A percentile compares a stretch with the other conserved stretches of the same genome.
Evolutionary conservation across 2,797 vertebrate species (phyloP).

Genomic region (Triplophysa bombifrons): DNA sequence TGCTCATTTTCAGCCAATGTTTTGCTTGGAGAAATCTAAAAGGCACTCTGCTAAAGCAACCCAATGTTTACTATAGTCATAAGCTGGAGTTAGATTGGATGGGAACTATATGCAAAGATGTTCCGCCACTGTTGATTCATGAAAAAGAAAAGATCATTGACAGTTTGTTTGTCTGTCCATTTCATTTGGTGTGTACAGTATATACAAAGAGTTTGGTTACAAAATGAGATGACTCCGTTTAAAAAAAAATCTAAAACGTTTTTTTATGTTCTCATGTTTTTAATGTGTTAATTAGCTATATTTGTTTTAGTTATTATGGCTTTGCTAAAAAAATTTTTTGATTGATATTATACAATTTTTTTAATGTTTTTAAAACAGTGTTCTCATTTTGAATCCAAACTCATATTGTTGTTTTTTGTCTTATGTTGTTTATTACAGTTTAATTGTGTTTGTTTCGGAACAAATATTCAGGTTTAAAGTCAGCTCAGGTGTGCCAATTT

Average conservation of each 20-base stretch:
- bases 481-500: neutral
- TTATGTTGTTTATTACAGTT: neutral
- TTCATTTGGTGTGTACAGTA: neutral
- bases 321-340: too few species aligned
- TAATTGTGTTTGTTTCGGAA: neutral
- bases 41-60: neutral
- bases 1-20: constrained; percentile 35
- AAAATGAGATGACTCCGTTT: too few species aligned
- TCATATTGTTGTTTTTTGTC: too few species aligned
- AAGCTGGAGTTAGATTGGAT: constrained; percentile 1
- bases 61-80: constrained; percentile 20
- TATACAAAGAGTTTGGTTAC: too few species aligned
- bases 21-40: constrained; percentile 31
- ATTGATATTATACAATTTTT: too few species aligned
- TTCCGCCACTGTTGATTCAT: neutral
- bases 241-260: too few species aligned
- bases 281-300: too few species aligned
- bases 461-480: neutral
- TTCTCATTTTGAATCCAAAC: too few species aligned
- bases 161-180: neutral
- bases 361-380: too few species aligned
- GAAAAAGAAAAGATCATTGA: neutral
- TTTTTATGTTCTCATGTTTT: too few species aligned
- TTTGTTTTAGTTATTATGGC: too few species aligned
- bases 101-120: neutral